Evolutionary conservation across 2,113 vertebrate genomes (phyloP), one percentile per base, ranked within the genome.

Genomic region (Speoplatyrhinus poulsoni): DNA sequence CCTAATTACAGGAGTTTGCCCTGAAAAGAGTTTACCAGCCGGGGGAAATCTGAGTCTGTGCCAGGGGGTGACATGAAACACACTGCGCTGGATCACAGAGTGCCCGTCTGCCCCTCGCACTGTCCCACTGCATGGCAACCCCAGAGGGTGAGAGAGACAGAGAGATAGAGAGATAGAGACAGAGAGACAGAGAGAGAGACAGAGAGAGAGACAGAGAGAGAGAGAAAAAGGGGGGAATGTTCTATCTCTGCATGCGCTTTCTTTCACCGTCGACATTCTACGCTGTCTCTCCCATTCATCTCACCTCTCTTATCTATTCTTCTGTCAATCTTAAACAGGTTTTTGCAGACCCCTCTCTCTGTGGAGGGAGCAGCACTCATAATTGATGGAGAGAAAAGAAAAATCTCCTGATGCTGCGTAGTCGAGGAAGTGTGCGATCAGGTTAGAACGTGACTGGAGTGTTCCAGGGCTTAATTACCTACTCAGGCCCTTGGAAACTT

Each of bases 341-440:
- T 16, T 50, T 60, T 36, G 19, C 19, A 48, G 12, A 19, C 47
- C 16, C 16, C 41, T 12, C 4, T 49, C 53, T 56, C 55, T 76
- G 78, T 48, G 48, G 66, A 85, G 70, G 52, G 68, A 85, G 70
- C 77, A 71, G 76, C 76, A 82, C 82, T 71, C 76, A 72, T 86
- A 90, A 87, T 89, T 88, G 88, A 87, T 85, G 87, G 82, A 62
- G 81, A 78, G 81, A 83, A 86, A 84, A 87, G 82, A 87, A 88
- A 89, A 87, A 87, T 88, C 26, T 26, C 26, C 26, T 76, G 73
- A 80, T 82, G 71, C 83, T 64, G 15, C 66, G 46, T 41, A 41
- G 48, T 79, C 59, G 64, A 71, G 48, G 82, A 88, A 89, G 87
- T 90, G 87, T 87, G 87, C 87, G 87, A 89, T 90, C 88, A 88